Evolutionary conservation across 2,888 invertebrate species (phyloP), one percentile per base, ranked within the genome.

Genomic region (Dryococelus australis): DNA sequence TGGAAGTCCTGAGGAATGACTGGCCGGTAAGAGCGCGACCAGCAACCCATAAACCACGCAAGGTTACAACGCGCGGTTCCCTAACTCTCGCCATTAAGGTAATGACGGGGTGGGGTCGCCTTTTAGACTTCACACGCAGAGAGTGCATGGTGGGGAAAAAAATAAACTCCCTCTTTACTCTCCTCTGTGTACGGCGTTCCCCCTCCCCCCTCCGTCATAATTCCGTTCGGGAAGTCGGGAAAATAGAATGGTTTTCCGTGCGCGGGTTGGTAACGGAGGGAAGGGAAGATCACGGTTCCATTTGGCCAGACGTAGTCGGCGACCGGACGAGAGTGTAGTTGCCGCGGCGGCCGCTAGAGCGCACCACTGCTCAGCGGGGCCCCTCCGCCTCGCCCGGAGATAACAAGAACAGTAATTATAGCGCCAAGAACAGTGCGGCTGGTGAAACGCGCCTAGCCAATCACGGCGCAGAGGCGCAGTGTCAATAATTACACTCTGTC

Each of bases 71-170:
- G n/a, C 65, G 8, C 65, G 16, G 24, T 8, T 20, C 65, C 65
- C 12, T 65, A 65, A 65, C 65, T 65, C 65, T 65, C 65, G 65
- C 83, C 83, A 83, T 83, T 83, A 83, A 20, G 35, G 28, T 83
- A 83, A 83, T 83, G 43, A 83, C 83, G 83, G 83, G 35, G 83
- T 28, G 83, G 83, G 83, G 83, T 83, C 83, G 65, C 20, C 65
- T 65, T 65, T 65, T n/a, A 65, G 65, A 65, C 65, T 65, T 65
- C 65, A 65, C 65, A 65, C 65, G 65, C 65, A 6, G 65, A 47
- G 47, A 47, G 65, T 8, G 35, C 2, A 20, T 3, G 8, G 20
- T 51, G 65, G n/a, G 65, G n/a, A 24, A 65, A 65, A 65, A 65
- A 65, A n/a, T 65, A 65, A 65, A 65, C 65, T 65, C 16, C 24